Conservation (phyloP, 2,113 vertebrate genomes). For the Cettia cetti region DNA sequence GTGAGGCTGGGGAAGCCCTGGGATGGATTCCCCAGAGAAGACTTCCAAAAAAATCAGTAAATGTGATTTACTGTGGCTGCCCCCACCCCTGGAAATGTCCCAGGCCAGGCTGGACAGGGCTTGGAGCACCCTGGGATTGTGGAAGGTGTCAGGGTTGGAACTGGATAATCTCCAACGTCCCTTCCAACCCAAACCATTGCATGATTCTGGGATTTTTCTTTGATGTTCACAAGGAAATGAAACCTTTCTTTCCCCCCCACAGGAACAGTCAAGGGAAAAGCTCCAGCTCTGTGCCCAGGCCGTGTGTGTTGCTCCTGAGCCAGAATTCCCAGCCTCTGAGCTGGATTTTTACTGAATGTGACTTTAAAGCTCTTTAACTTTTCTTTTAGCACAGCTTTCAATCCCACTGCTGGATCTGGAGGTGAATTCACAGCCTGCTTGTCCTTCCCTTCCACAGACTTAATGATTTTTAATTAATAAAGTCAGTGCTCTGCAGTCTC, state of each 20-base stretch:
- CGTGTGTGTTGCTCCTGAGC: accelerated
- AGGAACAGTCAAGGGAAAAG: background rate
- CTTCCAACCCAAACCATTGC: background rate
- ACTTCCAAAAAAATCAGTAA: too few relatives aligned
- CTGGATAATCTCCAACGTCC: accelerated
- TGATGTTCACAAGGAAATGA: background rate
- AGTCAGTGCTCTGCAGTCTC: background rate
- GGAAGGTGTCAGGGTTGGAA: background rate
- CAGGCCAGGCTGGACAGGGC: accelerated
- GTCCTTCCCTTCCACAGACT: background rate
- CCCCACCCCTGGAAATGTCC: background rate
- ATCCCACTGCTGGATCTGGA: background rate
- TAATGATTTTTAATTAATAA: background rate
- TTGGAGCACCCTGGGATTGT: background rate
- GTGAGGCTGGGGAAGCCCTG: background rate
- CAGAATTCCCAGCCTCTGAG: background rate
- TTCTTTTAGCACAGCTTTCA: background rate
- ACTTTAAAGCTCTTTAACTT: background rate
- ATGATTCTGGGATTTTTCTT: background rate
- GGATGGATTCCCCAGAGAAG: background rate
- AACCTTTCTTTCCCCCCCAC: background rate
- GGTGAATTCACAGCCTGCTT: background rate
- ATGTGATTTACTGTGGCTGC: background rate
- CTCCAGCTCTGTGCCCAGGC: background rate
- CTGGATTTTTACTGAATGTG: background rate